A percentile compares a stretch with the other conserved stretches of the same genome.
Evolutionary conservation across 2,797 vertebrate species (phyloP).

Genomic region (Cirrhinus molitorella): DNA sequence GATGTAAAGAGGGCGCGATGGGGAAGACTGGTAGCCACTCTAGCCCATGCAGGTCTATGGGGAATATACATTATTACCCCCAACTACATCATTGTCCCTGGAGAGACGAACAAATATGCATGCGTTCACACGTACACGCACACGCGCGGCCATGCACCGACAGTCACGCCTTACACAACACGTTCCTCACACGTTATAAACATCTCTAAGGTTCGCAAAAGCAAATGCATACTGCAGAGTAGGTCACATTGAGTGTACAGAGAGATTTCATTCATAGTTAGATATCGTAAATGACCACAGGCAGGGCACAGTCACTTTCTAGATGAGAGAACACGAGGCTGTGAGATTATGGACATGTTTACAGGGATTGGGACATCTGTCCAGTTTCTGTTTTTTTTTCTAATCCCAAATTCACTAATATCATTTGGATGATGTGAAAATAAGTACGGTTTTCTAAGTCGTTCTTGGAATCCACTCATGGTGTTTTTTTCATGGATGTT

Average conservation of each 20-base stretch:
- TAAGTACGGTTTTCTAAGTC: slow-evolving; percentile 23
- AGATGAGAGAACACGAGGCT: slow-evolving; percentile 63
- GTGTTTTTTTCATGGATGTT: slow-evolving; percentile 24
- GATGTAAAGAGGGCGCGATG: slow-evolving; percentile 68
- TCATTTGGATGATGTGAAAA: not conserved
- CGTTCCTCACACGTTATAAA: slow-evolving; percentile 62
- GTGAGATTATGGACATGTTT: slow-evolving; percentile 64
- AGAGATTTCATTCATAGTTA: slow-evolving; percentile 49
- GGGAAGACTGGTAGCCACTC: slow-evolving; percentile 79
- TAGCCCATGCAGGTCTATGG: slow-evolving; percentile 68
- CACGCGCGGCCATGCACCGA: slow-evolving; percentile 63
- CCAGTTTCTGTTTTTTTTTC: slow-evolving; percentile 50
- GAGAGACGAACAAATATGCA: slow-evolving; percentile 45
- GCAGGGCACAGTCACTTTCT: slow-evolving; percentile 33
- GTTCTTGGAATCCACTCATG: slow-evolving; percentile 6
- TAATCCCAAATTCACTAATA: slow-evolving; percentile 50
- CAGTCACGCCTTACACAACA: slow-evolving; percentile 58
- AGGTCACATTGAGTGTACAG: slow-evolving; percentile 54
- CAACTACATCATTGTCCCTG: slow-evolving; percentile 49
- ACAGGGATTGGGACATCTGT: slow-evolving; percentile 55
- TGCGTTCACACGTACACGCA: slow-evolving; percentile 51
- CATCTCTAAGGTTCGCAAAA: slow-evolving; percentile 65
- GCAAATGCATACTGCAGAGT: slow-evolving; percentile 62
- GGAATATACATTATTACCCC: slow-evolving; percentile 57
- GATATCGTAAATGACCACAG: slow-evolving; percentile 58